Evolutionary conservation across 2,888 invertebrate genomes (phyloP).

Genomic region (Stenotaenia linearis): DNA sequence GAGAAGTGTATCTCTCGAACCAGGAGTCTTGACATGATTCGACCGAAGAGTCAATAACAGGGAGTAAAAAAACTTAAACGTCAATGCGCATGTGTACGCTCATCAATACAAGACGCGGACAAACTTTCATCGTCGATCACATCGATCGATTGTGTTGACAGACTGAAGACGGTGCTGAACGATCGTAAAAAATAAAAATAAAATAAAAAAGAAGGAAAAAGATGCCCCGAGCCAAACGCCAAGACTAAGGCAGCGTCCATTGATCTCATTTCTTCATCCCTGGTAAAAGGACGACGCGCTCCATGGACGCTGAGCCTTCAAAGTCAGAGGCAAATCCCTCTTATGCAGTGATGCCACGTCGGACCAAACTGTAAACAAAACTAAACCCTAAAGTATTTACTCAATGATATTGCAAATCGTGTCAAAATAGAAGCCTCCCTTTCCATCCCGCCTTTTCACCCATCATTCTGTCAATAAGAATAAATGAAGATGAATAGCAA

Average conservation of each 20-base stretch:
- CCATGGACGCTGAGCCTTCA: constrained; percentile 19
- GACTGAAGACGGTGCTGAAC: neutral
- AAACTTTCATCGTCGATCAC: neutral
- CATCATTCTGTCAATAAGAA: neutral
- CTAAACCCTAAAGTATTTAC: constrained; percentile 12
- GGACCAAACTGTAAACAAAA: constrained; percentile 24
- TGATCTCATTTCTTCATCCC: neutral
- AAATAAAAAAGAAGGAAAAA: neutral
- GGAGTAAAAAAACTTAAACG: neutral
- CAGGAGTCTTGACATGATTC: neutral
- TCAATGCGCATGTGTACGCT: neutral
- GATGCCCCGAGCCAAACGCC: constrained; percentile 10
- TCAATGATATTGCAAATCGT: constrained; percentile 12
- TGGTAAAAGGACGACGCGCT: neutral
- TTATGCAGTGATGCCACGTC: neutral
- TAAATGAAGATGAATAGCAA: neutral
- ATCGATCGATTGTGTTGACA: constrained; percentile 3
- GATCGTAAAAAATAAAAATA: neutral
- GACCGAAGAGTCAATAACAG: neutral
- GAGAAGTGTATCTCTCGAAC: neutral
- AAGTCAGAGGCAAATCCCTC: constrained; percentile 16
- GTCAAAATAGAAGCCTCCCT: neutral
- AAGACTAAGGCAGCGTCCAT: neutral
- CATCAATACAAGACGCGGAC: constrained; percentile 10
- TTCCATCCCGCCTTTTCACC: neutral